Conservation (phyloP, 1,140 invertebrate genomes). For the Drosophila obscura region DNA sequence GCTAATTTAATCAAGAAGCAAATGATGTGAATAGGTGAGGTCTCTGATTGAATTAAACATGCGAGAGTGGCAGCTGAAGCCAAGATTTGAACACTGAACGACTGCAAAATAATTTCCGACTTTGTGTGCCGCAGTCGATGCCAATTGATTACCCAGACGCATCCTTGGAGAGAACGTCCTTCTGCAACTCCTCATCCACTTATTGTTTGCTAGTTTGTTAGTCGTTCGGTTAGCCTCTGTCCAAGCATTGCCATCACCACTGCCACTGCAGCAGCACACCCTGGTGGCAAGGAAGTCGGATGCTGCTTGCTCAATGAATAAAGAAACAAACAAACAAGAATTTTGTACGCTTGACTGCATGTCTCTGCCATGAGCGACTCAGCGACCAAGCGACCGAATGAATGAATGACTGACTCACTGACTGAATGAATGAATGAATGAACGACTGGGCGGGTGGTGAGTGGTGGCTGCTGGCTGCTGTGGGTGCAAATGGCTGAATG, state of each 20-base stretch:
- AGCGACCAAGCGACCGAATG: slow-evolving; percentile 5
- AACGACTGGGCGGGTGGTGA: slow-evolving; percentile 21
- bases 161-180: neutral
- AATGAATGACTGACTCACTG: slow-evolving; percentile 27
- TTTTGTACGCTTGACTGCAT: slow-evolving; percentile 77
- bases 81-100: neutral
- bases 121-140: neutral
- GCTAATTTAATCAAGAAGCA: slow-evolving; percentile 44
- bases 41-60: slow-evolving; percentile 47
- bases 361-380: slow-evolving; percentile 57
- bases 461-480: slow-evolving; percentile 3
- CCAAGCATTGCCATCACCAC: slow-evolving; percentile 7
- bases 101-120: slow-evolving; percentile 39
- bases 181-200: slow-evolving; percentile 5
- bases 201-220: slow-evolving; percentile 74
- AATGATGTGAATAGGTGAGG: slow-evolving; percentile 35
- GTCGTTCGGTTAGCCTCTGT: slow-evolving; percentile 48
- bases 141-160: slow-evolving; percentile 32
- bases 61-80: neutral
- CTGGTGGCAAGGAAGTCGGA: slow-evolving; percentile 26
- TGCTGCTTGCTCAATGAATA: slow-evolving; percentile 69
- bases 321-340: slow-evolving; percentile 82
- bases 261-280: too few relatives aligned
- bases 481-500: slow-evolving; percentile 78
- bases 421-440: slow-evolving; percentile 34